Evolutionary conservation across 1,140 invertebrate genomes (phyloP), one percentile per base, ranked within the genome.

Genomic region (Homarus americanus): DNA sequence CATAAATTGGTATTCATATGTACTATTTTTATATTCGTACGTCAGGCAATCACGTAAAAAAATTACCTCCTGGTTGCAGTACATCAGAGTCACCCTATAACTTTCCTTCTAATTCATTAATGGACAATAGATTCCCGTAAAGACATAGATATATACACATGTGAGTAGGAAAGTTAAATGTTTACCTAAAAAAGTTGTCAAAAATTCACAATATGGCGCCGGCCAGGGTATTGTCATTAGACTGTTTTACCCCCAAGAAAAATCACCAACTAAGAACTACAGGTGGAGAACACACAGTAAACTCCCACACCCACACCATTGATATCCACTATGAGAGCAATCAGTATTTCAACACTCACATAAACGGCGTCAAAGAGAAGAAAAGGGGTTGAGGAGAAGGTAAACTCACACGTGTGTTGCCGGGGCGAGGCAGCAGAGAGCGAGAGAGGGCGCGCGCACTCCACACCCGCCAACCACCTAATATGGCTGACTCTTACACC

Each of bases 361-460:
- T 32, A 82, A 44, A 49, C 28, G 66, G 41, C 34, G 34, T 15
- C 49, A 20, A 53, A 36, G 41, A 76, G 24, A 58, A 58, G 41
- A 76, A 84, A 90, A 90, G 63, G 66, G 34, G 49, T 75, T 83
- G 79, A 90, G 69, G 80, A 76, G 87, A 66, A 76, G 87, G 87
- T 82, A 36, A 63, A 90, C 87, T 90, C 80, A 90, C 87, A 90
- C 87, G 87, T 90, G 87, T 82, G 80, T 90, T 76, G 80, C 87
- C 87, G 80, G 87, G 87, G 87, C 80, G 87, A 84, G 87, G 87
- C 87, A 76, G 87, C 80, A 90, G 87, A 90, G 80, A 83, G 87
- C 87, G 87, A 90, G 87, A 78, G 88, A 58, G 73, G 44, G 88
- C 88, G 88, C 87, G 87, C 87, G 80, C 87, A 88, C 86, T 41